Conservation (phyloP, 2,888 invertebrate species). For the Strigamia transsilvanica region DNA sequence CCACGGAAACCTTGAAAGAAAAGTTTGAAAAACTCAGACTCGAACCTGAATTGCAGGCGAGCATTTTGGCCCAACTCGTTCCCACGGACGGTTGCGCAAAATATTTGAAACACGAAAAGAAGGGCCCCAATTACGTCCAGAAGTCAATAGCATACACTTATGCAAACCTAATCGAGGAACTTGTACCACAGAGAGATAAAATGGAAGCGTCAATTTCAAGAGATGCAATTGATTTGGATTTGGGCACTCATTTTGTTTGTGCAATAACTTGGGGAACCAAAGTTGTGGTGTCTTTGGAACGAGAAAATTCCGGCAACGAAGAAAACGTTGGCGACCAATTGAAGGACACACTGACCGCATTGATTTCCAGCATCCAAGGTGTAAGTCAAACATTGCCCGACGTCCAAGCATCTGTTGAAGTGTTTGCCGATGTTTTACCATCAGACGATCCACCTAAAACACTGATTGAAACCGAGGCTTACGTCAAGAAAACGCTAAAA, state of each 20-base stretch:
- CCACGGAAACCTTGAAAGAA: not conserved
- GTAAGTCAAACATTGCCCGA: too few relatives aligned
- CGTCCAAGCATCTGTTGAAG: not conserved
- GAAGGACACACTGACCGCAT: not conserved
- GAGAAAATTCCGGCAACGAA: not conserved
- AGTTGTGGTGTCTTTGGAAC: not conserved
- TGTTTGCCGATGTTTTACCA: not conserved
- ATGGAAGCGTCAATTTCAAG: not conserved
- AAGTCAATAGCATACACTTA: not conserved
- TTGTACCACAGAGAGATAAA: too few relatives aligned
- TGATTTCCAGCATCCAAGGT: not conserved
- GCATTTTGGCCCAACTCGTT: not conserved
- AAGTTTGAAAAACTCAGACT: slow-evolving; percentile 13
- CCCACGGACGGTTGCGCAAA: not conserved
- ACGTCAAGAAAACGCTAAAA: not conserved
- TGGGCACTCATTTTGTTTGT: slow-evolving; percentile 1
- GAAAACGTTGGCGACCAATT: not conserved
- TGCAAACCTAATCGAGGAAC: not conserved
- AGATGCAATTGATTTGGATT: not conserved
- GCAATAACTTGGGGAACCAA: slow-evolving; percentile 24
- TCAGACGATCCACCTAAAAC: too few relatives aligned
- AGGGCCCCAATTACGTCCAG: not conserved
- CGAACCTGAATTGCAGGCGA: not conserved
- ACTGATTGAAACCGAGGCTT: too few relatives aligned
- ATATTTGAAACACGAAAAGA: not conserved